Percentiles rank a stretch among this genome's conserved stretches.
Evolutionary conservation across 2,113 vertebrate genomes (phyloP).

Genomic region (Notothenia rossii): DNA sequence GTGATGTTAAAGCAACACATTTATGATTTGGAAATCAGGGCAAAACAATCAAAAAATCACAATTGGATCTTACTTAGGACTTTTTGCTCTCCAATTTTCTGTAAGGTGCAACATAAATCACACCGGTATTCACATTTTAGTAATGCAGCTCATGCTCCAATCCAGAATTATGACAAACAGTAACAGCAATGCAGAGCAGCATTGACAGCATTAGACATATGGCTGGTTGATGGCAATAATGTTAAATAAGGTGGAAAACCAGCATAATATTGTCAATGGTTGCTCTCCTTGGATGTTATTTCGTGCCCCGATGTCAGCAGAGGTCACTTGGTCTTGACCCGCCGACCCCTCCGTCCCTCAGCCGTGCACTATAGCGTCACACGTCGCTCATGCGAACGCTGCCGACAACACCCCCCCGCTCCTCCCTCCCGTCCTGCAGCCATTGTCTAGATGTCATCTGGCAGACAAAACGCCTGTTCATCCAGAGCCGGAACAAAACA

Average conservation of each 20-base stretch:
- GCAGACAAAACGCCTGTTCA: slow-evolving; percentile 75
- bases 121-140: neutral
- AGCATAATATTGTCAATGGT: slow-evolving; percentile 21
- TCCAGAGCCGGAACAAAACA: slow-evolving; percentile 71
- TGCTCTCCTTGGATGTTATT: slow-evolving; percentile 22
- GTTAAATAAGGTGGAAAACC: slow-evolving; percentile 37
- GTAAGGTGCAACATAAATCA: neutral
- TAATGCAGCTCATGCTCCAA: neutral
- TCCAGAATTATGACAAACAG: neutral
- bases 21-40: neutral
- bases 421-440: slow-evolving; percentile 45
- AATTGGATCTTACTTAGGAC: neutral
- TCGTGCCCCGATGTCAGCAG: slow-evolving; percentile 47
- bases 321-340: slow-evolving; percentile 71
- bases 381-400: slow-evolving; percentile 58
- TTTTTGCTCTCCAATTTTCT: neutral
- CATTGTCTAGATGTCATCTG: slow-evolving; percentile 76
- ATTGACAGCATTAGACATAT: slow-evolving; percentile 21
- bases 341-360: slow-evolving; percentile 65
- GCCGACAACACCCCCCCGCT: slow-evolving; percentile 3
- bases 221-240: slow-evolving; percentile 13
- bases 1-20: no score
- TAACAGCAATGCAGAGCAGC: neutral
- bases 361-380: slow-evolving; percentile 66
- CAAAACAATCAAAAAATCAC: neutral